Percentiles rank a stretch among this genome's conserved stretches.
These are phyloP conservation scores for Melanaphis sacchari DNA, from an alignment of 1,140 invertebrate genomes.

Conservation along the genomic window DNA sequence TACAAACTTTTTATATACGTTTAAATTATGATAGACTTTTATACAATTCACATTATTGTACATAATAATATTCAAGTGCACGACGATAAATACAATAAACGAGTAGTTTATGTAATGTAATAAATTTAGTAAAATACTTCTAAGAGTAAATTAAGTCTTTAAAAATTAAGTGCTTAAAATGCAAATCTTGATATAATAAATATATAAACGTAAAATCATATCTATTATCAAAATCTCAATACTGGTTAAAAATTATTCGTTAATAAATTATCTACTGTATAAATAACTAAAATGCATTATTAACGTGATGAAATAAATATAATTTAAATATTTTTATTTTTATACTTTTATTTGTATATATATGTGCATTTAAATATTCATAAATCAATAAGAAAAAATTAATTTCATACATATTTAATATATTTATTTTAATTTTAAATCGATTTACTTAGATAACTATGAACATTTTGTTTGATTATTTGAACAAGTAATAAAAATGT, in stretches of 20 bases:
- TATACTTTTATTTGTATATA: neutral
- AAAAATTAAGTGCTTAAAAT: neutral
- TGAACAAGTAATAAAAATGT: too few relatives aligned
- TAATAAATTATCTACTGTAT: neutral
- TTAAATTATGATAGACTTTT: neutral
- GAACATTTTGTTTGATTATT: too few relatives aligned
- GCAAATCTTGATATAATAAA: neutral
- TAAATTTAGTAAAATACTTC: neutral
- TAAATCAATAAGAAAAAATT: neutral
- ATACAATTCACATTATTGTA: neutral
- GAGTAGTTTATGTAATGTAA: neutral
- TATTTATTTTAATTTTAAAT: too few relatives aligned
- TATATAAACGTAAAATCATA: neutral
- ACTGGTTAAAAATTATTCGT: neutral
- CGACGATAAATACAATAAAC: neutral
- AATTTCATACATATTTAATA: neutral
- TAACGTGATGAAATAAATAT: neutral
- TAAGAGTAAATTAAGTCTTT: neutral
- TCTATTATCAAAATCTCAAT: slow-evolving; percentile 13
- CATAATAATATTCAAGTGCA: neutral
- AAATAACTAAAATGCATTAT: neutral
- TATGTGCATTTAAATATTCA: neutral
- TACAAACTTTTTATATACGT: too few relatives aligned
- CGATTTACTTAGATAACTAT: neutral
- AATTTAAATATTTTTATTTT: neutral